These are phyloP conservation scores for Diploscapter pachys DNA, from an alignment of 1,140 invertebrate genomes.

Conservation along the genomic window DNA sequence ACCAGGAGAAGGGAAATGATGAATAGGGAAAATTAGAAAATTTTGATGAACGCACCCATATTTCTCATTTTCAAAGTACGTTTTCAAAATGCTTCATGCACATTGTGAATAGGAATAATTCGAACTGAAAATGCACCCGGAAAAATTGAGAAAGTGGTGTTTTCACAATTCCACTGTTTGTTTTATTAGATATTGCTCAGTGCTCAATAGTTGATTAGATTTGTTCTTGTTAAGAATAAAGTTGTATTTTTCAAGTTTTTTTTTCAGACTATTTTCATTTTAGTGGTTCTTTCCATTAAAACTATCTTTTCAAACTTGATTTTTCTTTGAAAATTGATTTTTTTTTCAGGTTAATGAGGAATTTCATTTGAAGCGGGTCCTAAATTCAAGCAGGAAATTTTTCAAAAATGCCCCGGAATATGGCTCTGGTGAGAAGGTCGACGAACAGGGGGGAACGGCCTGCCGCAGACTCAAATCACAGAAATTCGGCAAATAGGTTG, in stretches of 20 bases:
- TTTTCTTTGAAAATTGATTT: conserved; percentile 4
- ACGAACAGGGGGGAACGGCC: background rate
- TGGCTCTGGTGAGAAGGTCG: background rate
- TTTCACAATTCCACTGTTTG: background rate
- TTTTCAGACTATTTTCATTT: background rate
- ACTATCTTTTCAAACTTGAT: background rate
- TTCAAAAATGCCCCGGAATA: background rate
- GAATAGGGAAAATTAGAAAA: too few relatives aligned
- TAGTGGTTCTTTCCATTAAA: background rate
- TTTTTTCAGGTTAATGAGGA: background rate
- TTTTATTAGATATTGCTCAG: background rate
- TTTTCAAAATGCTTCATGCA: too few relatives aligned
- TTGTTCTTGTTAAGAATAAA: conserved; percentile 11
- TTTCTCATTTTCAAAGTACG: too few relatives aligned
- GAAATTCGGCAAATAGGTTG: background rate
- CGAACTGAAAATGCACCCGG: too few relatives aligned
- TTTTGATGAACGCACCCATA: too few relatives aligned
- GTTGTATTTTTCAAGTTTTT: conserved; percentile 1
- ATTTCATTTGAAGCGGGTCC: background rate
- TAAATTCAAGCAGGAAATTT: background rate
- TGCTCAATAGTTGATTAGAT: background rate
- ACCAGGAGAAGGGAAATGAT: too few relatives aligned
- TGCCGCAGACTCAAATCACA: background rate
- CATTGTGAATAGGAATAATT: too few relatives aligned
- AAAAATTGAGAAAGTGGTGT: background rate